Percentiles rank a stretch among this genome's conserved stretches.
These are phyloP conservation scores for Emmelina monodactyla DNA, from an alignment of 2,888 invertebrate genomes.

Conservation along the genomic window DNA sequence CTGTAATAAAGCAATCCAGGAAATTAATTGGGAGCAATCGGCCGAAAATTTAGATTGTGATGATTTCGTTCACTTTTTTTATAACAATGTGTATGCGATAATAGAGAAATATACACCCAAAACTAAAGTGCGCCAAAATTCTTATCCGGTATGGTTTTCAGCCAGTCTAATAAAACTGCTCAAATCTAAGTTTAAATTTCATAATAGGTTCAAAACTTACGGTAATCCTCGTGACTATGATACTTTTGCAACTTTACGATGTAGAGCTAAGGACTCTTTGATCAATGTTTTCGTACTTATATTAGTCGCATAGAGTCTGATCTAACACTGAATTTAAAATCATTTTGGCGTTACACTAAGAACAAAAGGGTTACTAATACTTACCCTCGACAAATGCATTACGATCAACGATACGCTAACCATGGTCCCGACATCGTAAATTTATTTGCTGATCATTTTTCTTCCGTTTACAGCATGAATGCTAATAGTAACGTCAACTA, in stretches of 20 bases:
- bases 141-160: constrained; percentile 1
- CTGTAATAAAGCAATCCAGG: background rate
- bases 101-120: constrained; percentile 1
- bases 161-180: background rate
- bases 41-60: background rate
- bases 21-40: background rate
- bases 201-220: background rate
- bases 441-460: too few species aligned
- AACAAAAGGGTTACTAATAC: too few species aligned
- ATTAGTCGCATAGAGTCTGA: background rate
- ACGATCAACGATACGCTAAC: too few species aligned
- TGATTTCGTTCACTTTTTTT: background rate
- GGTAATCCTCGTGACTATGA: constrained; percentile 1
- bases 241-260: background rate
- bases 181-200: background rate
- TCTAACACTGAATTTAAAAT: background rate
- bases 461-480: too few species aligned
- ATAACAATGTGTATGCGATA: background rate
- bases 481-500: too few species aligned
- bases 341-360: background rate
- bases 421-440: too few species aligned
- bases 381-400: too few species aligned
- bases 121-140: background rate
- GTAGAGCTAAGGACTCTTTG: background rate
- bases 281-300: background rate